phyloP scores from a whole-genome alignment of 2,113 vertebrate species.

The Elanoides forficatus region DNA sequence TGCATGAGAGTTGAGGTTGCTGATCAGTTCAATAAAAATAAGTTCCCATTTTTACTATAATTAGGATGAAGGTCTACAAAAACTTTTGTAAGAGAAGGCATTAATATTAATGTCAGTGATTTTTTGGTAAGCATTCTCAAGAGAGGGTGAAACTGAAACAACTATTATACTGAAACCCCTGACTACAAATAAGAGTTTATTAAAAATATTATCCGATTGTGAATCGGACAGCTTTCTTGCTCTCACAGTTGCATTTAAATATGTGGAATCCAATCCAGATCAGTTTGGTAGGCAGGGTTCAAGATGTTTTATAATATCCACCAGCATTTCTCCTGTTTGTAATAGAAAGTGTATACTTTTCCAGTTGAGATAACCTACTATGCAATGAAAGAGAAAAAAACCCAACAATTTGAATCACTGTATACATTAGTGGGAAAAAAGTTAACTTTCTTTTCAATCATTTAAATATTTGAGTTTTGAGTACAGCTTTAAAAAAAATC shows the following conservation, averaged over 20 bases:
- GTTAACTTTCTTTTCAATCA: constrained; percentile 46
- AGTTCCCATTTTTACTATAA: not conserved
- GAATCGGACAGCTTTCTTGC: not conserved
- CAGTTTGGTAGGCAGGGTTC: not conserved
- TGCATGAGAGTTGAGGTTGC: not conserved
- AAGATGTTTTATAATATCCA: not conserved
- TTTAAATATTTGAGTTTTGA: constrained; percentile 67
- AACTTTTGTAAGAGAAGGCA: not conserved
- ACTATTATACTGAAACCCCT: not conserved
- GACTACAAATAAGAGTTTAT: not conserved
- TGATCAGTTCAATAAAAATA: not conserved
- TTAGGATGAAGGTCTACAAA: not conserved
- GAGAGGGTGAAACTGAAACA: not conserved
- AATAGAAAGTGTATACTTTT: not conserved
- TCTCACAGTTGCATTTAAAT: not conserved
- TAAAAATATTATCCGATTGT: not conserved
- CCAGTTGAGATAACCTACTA: not conserved
- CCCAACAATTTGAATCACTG: not conserved
- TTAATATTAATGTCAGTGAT: not conserved
- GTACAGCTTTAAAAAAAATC: constrained; percentile 41
- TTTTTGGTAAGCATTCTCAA: not conserved
- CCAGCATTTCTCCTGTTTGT: not conserved
- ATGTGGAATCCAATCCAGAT: not conserved
- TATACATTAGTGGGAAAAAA: not conserved
- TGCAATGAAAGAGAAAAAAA: not conserved